phyloP scores from a whole-genome alignment of 1,140 invertebrate genomes.

The Goniozus legneri region DNA sequence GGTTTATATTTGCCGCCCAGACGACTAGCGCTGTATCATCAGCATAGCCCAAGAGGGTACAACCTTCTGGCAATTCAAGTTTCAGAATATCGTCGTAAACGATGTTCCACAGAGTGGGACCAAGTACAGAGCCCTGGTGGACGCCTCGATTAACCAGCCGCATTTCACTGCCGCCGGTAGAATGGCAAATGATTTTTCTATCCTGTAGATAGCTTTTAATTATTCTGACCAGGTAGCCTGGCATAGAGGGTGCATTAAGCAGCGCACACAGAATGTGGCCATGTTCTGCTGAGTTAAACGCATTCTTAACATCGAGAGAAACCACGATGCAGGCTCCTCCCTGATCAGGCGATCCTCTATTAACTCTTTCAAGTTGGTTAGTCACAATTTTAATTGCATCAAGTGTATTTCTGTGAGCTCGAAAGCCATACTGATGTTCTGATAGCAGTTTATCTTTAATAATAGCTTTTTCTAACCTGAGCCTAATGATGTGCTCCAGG shows the following conservation, averaged over 20 bases:
- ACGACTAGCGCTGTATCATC: slow-evolving; percentile 33
- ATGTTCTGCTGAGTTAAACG: slow-evolving; percentile 21
- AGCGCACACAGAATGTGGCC: not conserved
- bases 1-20: not conserved
- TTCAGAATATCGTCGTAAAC: slow-evolving; percentile 24
- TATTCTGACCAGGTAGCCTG: not conserved
- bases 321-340: slow-evolving; percentile 1
- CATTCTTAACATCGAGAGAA: slow-evolving; percentile 27
- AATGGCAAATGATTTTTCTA: too few relatives aligned
- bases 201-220: not conserved
- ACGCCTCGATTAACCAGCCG: not conserved
- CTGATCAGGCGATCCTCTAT: too few relatives aligned
- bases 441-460: not conserved
- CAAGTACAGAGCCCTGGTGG: not conserved
- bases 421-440: not conserved
- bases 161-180: not conserved
- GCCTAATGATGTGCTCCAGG: not conserved
- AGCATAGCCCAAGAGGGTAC: slow-evolving; percentile 24
- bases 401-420: not conserved
- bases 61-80: slow-evolving; percentile 18
- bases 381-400: not conserved
- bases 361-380: not conserved
- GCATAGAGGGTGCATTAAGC: too few relatives aligned
- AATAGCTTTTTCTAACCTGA: not conserved
- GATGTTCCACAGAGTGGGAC: not conserved